phyloP scores from a whole-genome alignment of 2,113 vertebrate species.

The Cisticola juncidis region DNA sequence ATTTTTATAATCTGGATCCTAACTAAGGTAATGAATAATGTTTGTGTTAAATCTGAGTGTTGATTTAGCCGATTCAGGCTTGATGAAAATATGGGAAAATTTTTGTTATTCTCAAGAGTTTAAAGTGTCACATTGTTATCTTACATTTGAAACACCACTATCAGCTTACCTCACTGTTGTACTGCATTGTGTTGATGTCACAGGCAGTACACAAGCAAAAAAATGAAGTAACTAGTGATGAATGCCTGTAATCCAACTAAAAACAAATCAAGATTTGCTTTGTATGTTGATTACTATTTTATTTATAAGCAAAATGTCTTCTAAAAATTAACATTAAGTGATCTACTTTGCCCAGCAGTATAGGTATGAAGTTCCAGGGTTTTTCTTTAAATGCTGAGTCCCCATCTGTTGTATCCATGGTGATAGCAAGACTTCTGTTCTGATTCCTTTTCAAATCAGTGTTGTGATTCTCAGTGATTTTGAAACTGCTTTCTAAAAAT shows the following conservation, averaged over 20 bases:
- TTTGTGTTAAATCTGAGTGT: background rate
- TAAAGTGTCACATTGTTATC: background rate
- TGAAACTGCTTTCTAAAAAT: conserved; percentile 16
- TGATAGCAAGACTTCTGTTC: background rate
- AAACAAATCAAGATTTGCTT: background rate
- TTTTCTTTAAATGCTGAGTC: background rate
- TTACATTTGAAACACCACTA: background rate
- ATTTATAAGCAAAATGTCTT: background rate
- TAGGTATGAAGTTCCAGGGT: background rate
- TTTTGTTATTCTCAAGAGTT: background rate
- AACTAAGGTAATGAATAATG: background rate
- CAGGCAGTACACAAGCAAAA: background rate
- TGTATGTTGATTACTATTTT: background rate
- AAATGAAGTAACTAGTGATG: background rate
- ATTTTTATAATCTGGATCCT: background rate
- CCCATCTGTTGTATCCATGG: conserved; percentile 35
- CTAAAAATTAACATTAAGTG: background rate
- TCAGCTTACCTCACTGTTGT: background rate
- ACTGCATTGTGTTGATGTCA: background rate
- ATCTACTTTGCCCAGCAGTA: background rate
- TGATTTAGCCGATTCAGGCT: background rate
- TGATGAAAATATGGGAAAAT: background rate
- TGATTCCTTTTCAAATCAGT: background rate
- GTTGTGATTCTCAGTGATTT: conserved; percentile 26
- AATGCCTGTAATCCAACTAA: background rate